phyloP scores from a whole-genome alignment of 1,140 invertebrate genomes.

The Papilio polyxenes region DNA sequence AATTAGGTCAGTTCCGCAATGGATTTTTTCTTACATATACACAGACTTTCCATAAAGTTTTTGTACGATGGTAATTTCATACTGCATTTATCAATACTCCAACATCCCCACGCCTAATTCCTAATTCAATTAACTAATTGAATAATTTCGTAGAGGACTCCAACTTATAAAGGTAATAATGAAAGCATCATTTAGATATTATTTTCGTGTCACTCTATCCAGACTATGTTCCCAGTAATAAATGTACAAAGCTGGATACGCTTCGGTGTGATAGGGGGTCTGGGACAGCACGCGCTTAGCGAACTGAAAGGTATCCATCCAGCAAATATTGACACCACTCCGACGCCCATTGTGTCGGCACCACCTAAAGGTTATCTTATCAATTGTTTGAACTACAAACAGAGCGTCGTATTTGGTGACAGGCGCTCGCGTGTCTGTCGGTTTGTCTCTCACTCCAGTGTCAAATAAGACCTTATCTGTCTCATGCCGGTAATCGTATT shows the following conservation, averaged over 20 bases:
- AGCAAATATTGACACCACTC: constrained; percentile 71
- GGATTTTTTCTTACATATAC: too few species aligned
- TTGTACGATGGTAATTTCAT: too few species aligned
- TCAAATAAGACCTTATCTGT: constrained; percentile 55
- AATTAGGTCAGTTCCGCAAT: too few species aligned
- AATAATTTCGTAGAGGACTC: too few species aligned
- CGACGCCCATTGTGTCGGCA: constrained; percentile 75
- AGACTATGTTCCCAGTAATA: not conserved
- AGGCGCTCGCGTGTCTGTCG: constrained; percentile 75
- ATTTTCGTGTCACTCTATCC: too few species aligned
- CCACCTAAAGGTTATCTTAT: constrained; percentile 77
- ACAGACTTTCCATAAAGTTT: too few species aligned
- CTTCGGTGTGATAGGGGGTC: constrained; percentile 52
- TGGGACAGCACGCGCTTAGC: constrained; percentile 61
- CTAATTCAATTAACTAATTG: too few species aligned
- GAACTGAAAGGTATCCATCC: constrained; percentile 71
- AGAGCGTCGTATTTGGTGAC: constrained; percentile 66
- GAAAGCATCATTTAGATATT: too few species aligned
- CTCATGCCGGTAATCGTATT: constrained; percentile 61
- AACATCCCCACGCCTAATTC: too few species aligned
- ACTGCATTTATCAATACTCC: too few species aligned
- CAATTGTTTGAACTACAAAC: constrained; percentile 71
- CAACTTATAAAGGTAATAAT: too few species aligned
- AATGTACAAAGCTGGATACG: constrained; percentile 41
- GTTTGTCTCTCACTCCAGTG: constrained; percentile 53